Base-by-base conservation (phyloP, 2,113 vertebrate species). In the Bufo bufo region DNA sequence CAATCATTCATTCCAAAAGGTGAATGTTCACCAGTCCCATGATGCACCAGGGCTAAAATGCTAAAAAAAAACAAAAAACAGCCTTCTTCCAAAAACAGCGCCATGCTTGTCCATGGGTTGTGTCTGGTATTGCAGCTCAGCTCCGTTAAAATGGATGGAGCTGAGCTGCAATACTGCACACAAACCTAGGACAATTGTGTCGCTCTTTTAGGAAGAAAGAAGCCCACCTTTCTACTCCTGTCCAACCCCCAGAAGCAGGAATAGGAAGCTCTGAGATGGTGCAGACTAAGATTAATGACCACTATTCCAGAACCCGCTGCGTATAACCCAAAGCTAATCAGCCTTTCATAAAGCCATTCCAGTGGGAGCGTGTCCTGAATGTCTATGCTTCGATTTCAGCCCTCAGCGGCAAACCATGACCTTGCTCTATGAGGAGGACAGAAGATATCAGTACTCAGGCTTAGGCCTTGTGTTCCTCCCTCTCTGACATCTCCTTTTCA, bases 181-280 rank as follows among this genome's bases (percentile, higher is more conserved):
- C 59, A 65, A 20, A 4, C 59, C 17, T 12, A 4, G 17, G 61
- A 65, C 65, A 66, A 23, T 66, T 10, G 20, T 1, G 20, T 4
- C 0, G 4, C 20, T 66, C 20, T 66, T 23, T 66, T 66, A 66
- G 6, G n/a, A 66, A 66, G n/a, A 23, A n/a, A 23, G 20, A 8
- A 66, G 20, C 6, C 8, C 10, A 23, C 1, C 23, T 71, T 43
- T 43, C 11, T 71, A 71, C 43, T 14, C 2, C 23, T 43, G 33
- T 4, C 1, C 66, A 33, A 33, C 4, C 5, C 14, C 0, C 0
- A 3, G 79, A 63, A 50, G 2, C 0, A 20, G 2, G 0, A 56
- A 45, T 81, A 61, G 58, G 56, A 43, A 63, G 9, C 72, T 49
- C 4, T 49, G 14, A 33, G 45, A 80, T 13, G 23, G 12, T 19